Conservation (phyloP, 2,888 invertebrate genomes). For the Parnassius glacialis region DNA sequence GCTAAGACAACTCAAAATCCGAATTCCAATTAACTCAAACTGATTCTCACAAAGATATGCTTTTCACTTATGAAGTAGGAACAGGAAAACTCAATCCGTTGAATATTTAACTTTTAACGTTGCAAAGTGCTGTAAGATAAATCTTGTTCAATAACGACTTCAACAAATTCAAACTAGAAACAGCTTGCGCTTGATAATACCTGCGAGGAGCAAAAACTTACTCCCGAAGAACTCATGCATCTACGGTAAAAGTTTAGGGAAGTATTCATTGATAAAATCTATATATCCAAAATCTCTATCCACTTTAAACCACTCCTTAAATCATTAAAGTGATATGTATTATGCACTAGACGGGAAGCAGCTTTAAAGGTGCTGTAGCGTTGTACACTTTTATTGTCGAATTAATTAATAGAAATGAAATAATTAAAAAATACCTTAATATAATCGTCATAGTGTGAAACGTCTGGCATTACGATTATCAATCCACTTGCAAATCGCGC, state of each 20-base stretch:
- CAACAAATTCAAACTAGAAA: constrained; percentile 19
- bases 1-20: constrained; percentile 13
- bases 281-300: background rate
- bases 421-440: too few species aligned
- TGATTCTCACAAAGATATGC: constrained; percentile 17
- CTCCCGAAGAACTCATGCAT: background rate
- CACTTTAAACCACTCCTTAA: too few species aligned
- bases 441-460: too few species aligned
- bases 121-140: constrained; percentile 13
- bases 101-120: constrained; percentile 15
- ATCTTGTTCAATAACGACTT: constrained; percentile 15
- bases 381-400: too few species aligned
- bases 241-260: background rate
- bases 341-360: too few species aligned
- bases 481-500: too few species aligned
- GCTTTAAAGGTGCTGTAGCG: too few species aligned
- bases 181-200: constrained; percentile 11
- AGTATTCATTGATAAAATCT: background rate
- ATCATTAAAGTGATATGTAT: too few species aligned
- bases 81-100: constrained; percentile 19
- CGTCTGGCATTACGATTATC: too few species aligned
- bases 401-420: too few species aligned
- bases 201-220: background rate
- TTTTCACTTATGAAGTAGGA: constrained; percentile 22
- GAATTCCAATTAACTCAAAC: constrained; percentile 21